Evolutionary conservation across 2,797 vertebrate species (phyloP), one percentile per base, ranked within the genome.

Genomic region (Phyllotis vaccarum): DNA sequence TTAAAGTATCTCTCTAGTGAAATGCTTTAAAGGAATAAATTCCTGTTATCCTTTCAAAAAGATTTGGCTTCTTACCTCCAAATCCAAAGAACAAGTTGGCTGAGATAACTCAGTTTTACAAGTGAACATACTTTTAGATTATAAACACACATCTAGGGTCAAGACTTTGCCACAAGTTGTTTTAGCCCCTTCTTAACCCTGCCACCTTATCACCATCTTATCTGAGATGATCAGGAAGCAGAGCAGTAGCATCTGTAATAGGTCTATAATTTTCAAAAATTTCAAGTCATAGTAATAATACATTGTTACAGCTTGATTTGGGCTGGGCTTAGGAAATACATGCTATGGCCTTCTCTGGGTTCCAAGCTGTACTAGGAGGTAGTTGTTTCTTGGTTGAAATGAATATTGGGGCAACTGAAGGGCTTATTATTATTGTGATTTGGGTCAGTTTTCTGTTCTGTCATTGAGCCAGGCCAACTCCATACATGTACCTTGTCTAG

Each of bases 21-120:
- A 95, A 83, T 92, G 27, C 78, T 74, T 94, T 87, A 83, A 86
- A 95, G 40, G 85, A 94, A 85, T 62, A 90, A 79, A 95, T 72
- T 80, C 80, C 83, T 94, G 91, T 62, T 72, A 85, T 85, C 37
- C 21, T 19, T 87, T 91, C 93, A 90, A 75, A 91, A 24, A 40
- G 70, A 94, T 89, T 16, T 94, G 97, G 83, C 87, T 90, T 92
- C 40, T 81, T 12, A 74, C 29, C 22, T 43, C 34, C 66, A 78
- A 88, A 52, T 89, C 72, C n/a, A 24, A 83, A 68, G 46, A 89
- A 91, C 58, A 86, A 88, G 40, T 91, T 96, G 96, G 89, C 94
- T 91, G 80, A 31, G 60, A 81, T 80, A 89, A 83, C 31, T 80
- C 43, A 66, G 13, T 85, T 83, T 91, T 56, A 95, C 76, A 86